Conservation (phyloP, 2,888 invertebrate genomes). For the Diloba caeruleocephala region DNA sequence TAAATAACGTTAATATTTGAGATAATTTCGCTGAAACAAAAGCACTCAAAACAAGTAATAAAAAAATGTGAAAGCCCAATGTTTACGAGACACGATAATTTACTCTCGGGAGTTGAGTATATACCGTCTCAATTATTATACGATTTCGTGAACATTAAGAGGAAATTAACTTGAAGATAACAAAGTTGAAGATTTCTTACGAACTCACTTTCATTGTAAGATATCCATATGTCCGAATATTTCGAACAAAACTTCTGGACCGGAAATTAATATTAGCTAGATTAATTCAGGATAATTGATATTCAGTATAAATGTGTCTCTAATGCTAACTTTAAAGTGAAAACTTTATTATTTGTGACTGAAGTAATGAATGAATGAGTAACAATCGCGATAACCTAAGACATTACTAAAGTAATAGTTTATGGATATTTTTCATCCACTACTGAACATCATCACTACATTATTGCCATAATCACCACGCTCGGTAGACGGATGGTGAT, state of each 20-base stretch:
- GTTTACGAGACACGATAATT: constrained; percentile 47
- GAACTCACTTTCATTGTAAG: constrained; percentile 16
- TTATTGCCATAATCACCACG: too few species aligned
- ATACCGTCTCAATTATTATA: constrained; percentile 47
- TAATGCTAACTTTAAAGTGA: too few species aligned
- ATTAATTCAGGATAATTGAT: too few species aligned
- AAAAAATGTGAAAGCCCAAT: constrained; percentile 32
- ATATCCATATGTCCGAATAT: constrained; percentile 18
- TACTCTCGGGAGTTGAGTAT: constrained; percentile 28
- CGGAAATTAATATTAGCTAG: constrained; percentile 20
- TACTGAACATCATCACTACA: too few species aligned
- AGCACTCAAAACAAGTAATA: constrained; percentile 35
- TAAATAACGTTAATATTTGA: constrained; percentile 23
- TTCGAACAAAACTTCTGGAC: constrained; percentile 9
- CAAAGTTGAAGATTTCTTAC: constrained; percentile 35
- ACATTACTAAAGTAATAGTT: too few species aligned
- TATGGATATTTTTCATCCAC: too few species aligned
- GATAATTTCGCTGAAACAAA: constrained; percentile 25
- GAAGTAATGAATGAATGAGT: too few species aligned
- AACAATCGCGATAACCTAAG: too few species aligned
- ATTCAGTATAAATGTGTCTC: too few species aligned
- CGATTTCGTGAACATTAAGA: constrained; percentile 41
- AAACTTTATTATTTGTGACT: too few species aligned
- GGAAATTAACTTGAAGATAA: constrained; percentile 51
- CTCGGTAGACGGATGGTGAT: too few species aligned